phyloP scores from a whole-genome alignment of 2,888 invertebrate genomes.

The Cyaniris semiargus region DNA sequence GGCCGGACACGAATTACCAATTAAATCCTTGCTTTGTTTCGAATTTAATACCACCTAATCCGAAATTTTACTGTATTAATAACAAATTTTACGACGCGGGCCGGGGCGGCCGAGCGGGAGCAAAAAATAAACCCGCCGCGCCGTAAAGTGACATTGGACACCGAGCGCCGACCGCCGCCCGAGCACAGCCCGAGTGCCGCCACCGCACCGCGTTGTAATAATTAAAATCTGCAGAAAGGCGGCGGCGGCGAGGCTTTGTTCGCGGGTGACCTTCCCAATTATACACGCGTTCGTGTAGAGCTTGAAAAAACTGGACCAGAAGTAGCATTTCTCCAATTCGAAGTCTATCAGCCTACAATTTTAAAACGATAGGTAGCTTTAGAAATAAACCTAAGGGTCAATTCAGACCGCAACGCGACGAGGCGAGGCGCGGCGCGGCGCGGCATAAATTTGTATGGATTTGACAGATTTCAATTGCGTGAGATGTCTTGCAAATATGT shows the following conservation, averaged over 20 bases:
- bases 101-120: constrained; percentile 59
- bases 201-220: constrained; percentile 46
- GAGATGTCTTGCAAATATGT: too few relatives aligned
- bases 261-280: neutral
- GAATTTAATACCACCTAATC: constrained; percentile 76
- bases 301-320: neutral
- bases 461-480: too few relatives aligned
- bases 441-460: too few relatives aligned
- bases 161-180: constrained; percentile 37
- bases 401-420: too few relatives aligned
- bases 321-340: neutral
- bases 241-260: constrained; percentile 6
- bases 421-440: too few relatives aligned
- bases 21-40: constrained; percentile 77
- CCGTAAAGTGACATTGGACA: constrained; percentile 69
- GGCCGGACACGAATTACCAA: constrained; percentile 65
- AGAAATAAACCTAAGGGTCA: neutral
- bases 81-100: constrained; percentile 70
- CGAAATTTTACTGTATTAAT: constrained; percentile 78
- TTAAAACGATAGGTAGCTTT: neutral
- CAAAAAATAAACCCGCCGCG: constrained; percentile 63
- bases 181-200: constrained; percentile 37
- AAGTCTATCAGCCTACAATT: neutral
- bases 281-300: neutral
- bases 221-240: constrained; percentile 48